Conservation (phyloP, 2,797 vertebrate species). For the Parauchenoglanis punctatus region DNA sequence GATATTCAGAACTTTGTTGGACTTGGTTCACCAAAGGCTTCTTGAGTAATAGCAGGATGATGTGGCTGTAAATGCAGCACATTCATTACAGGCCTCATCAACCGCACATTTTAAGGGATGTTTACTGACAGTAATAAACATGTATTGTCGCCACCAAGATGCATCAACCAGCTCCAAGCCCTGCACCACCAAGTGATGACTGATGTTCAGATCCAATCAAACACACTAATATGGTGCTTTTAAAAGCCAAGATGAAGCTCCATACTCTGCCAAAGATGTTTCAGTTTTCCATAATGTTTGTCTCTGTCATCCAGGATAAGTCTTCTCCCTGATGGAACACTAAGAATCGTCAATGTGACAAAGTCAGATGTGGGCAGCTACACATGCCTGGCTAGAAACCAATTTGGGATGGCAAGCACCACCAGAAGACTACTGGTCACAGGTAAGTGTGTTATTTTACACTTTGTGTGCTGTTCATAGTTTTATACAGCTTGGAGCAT, state of each 20-base stretch:
- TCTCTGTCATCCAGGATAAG: slow-evolving; percentile 75
- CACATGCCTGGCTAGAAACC: slow-evolving; percentile 89
- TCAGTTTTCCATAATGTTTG: slow-evolving; percentile 42
- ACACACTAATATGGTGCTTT: slow-evolving; percentile 27
- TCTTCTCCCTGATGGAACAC: slow-evolving; percentile 84
- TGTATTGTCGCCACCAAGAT: slow-evolving; percentile 31
- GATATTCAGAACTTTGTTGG: neutral
- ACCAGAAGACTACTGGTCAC: slow-evolving; percentile 87
- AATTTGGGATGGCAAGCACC: slow-evolving; percentile 88
- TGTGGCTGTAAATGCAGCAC: slow-evolving; percentile 20
- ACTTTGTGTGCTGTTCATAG: neutral
- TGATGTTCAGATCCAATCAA: slow-evolving; percentile 44
- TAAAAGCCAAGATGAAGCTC: slow-evolving; percentile 47
- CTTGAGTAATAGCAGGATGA: slow-evolving; percentile 31
- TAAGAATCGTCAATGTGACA: slow-evolving; percentile 86
- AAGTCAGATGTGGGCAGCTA: slow-evolving; percentile 88
- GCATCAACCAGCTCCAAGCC: slow-evolving; percentile 23
- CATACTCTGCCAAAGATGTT: slow-evolving; percentile 23
- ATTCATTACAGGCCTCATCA: slow-evolving; percentile 40
- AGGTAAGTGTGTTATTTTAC: slow-evolving; percentile 71
- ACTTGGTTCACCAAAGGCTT: neutral
- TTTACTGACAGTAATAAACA: slow-evolving; percentile 42
- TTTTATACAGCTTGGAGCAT: neutral
- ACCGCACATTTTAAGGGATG: slow-evolving; percentile 28
- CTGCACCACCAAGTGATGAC: slow-evolving; percentile 35